Evolutionary conservation across 2,888 invertebrate species (phyloP).

Genomic region (Sminthurides aquaticus): DNA sequence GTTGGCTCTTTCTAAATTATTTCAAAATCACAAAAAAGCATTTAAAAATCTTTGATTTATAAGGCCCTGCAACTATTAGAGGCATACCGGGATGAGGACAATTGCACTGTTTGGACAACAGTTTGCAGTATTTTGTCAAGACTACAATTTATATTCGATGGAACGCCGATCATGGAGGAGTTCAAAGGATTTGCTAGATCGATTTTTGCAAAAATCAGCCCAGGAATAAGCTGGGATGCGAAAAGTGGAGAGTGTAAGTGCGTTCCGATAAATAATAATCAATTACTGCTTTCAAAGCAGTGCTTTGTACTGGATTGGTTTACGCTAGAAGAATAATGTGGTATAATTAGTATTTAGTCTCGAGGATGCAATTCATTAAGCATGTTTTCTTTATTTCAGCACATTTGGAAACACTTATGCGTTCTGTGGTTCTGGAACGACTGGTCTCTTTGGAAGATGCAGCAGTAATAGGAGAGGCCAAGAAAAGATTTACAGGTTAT

Average conservation of each 20-base stretch:
- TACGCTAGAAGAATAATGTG: too few relatives aligned
- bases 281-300: too few relatives aligned
- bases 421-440: constrained; percentile 67
- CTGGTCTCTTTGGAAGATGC: constrained; percentile 1
- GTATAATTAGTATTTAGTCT: background rate
- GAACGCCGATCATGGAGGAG: constrained; percentile 67
- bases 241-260: constrained; percentile 63
- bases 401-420: constrained; percentile 53
- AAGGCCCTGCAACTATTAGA: constrained; percentile 64
- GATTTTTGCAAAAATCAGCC: constrained; percentile 65
- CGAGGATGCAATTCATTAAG: background rate
- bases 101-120: constrained; percentile 88
- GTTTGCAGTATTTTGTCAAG: constrained; percentile 68
- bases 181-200: constrained; percentile 67
- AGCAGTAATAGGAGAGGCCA: background rate
- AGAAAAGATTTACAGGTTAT: background rate
- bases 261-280: too few relatives aligned
- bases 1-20: too few relatives aligned
- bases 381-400: constrained; percentile 45
- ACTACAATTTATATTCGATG: constrained; percentile 65
- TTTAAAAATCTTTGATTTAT: too few relatives aligned
- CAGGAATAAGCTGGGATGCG: constrained; percentile 79
- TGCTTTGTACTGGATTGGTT: too few relatives aligned
- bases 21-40: too few relatives aligned
- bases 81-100: constrained; percentile 74